Conservation (phyloP, 2,888 invertebrate species). For the Seira ritae region DNA sequence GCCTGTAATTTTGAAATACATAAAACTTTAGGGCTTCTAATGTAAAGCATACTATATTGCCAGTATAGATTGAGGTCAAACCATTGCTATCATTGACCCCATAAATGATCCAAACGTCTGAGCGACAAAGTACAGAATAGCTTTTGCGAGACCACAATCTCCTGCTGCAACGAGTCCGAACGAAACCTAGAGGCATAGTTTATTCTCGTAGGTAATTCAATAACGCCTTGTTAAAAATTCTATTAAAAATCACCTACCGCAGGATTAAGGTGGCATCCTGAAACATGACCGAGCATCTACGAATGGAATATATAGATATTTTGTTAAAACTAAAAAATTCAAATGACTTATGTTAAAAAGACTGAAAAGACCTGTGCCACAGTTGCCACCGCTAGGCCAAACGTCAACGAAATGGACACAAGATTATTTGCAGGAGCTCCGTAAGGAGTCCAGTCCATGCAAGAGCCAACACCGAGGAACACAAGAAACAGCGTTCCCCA, state of each 20-base stretch:
- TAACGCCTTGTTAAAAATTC: no score
- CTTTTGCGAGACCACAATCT: conserved; percentile 85
- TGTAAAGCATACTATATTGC: neutral
- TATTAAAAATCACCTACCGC: no score
- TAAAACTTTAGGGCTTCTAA: neutral
- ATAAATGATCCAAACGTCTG: conserved; percentile 85
- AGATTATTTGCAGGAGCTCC: conserved; percentile 75
- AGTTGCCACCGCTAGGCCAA: conserved; percentile 89
- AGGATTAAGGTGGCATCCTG: conserved; percentile 83
- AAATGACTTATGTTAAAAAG: neutral
- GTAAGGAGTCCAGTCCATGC: conserved; percentile 74
- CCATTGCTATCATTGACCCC: conserved; percentile 80
- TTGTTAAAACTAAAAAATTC: neutral
- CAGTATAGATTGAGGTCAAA: neutral
- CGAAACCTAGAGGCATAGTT: no score
- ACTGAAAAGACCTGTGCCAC: conserved; percentile 82
- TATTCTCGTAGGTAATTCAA: no score
- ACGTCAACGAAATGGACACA: conserved; percentile 75
- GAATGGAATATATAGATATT: neutral
- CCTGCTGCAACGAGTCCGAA: conserved; percentile 86
- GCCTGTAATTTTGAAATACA: neutral
- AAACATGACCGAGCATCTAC: conserved; percentile 76
- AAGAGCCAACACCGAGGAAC: conserved; percentile 89
- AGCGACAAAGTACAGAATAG: conserved; percentile 86
- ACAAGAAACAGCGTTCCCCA: conserved; percentile 92